phyloP scores from a whole-genome alignment of 2,113 vertebrate species.

The Malurus melanocephalus region DNA sequence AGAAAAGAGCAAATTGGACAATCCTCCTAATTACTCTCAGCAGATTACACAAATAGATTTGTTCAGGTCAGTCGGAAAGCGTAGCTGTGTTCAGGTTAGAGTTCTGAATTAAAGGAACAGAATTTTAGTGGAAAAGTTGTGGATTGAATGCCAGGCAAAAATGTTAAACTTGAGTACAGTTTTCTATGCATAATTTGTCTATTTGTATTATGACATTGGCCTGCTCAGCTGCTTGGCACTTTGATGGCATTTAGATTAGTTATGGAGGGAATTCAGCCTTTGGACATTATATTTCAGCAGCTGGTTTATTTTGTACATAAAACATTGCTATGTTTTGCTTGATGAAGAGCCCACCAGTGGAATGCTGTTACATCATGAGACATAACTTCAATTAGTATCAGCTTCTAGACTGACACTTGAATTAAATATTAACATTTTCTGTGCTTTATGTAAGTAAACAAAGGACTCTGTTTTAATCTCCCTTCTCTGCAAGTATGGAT shows the following conservation, averaged over 20 bases:
- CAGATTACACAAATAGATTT: neutral
- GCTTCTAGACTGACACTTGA: slow-evolving; percentile 28
- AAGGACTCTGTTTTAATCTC: neutral
- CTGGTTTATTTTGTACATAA: slow-evolving; percentile 33
- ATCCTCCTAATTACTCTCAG: neutral
- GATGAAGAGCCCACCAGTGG: slow-evolving; percentile 11
- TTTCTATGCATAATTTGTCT: neutral
- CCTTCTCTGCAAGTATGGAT: neutral
- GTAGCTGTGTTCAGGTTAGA: neutral
- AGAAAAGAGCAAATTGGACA: neutral
- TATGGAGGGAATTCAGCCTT: slow-evolving; percentile 8
- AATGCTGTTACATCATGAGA: slow-evolving; percentile 47
- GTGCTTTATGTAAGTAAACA: slow-evolving; percentile 32
- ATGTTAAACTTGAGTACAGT: neutral
- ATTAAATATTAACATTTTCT: slow-evolving; percentile 60
- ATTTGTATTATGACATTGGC: neutral
- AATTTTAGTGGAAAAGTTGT: neutral
- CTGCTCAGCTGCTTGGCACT: neutral
- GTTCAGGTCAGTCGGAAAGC: neutral
- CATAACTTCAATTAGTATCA: slow-evolving; percentile 33
- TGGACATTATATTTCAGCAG: slow-evolving; percentile 14
- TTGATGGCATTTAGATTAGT: slow-evolving; percentile 11
- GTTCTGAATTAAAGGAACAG: neutral
- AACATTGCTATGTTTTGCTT: slow-evolving; percentile 29
- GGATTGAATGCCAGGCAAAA: neutral